These are phyloP conservation scores for Mystacornis crossleyi DNA, from an alignment of 2,113 vertebrate species.

Conservation along the genomic window DNA sequence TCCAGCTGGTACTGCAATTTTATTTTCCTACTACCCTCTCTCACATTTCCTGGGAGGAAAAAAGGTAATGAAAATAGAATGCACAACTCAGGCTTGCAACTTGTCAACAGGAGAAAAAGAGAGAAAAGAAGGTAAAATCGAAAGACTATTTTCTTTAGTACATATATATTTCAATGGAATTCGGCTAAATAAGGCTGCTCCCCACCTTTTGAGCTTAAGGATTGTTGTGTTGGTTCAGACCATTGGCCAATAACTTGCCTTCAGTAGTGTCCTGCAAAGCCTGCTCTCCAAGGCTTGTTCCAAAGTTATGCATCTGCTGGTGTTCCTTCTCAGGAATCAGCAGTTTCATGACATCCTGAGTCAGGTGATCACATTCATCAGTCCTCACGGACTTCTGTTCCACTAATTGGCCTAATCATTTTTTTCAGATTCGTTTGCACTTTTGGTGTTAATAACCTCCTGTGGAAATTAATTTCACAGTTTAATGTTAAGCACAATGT, in stretches of 20 bases:
- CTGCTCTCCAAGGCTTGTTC: neutral
- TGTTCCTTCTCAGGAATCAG: neutral
- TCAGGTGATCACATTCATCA: neutral
- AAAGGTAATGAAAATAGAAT: neutral
- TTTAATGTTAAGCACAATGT: neutral
- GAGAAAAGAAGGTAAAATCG: neutral
- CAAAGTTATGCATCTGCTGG: neutral
- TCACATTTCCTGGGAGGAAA: neutral
- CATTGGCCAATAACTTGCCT: neutral
- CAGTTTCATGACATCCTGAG: neutral
- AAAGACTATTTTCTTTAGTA: neutral
- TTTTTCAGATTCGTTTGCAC: neutral
- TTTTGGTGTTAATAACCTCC: neutral
- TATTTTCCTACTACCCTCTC: neutral
- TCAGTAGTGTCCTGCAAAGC: neutral
- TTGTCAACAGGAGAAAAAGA: neutral
- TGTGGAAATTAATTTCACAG: neutral
- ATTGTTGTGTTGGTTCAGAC: neutral
- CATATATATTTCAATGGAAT: neutral
- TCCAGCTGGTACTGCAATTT: neutral
- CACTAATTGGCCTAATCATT: neutral
- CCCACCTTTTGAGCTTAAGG: neutral
- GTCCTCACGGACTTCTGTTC: neutral
- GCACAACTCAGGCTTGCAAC: neutral
- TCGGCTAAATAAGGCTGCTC: neutral